Conservation (phyloP, 2,888 invertebrate species). For the Teleiodes luculella region DNA sequence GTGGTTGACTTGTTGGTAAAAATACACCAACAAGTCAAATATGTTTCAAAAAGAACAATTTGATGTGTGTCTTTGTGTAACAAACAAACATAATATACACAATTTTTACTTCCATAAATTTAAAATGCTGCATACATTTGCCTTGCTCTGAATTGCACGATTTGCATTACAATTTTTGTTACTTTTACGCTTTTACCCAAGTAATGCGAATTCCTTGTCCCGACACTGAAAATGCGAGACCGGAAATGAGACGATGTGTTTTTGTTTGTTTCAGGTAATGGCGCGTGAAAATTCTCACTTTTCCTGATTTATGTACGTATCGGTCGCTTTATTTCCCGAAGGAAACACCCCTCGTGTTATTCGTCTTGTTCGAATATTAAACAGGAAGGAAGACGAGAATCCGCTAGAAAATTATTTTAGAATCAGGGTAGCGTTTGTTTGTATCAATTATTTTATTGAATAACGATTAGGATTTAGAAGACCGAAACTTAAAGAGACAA, state of each 20-base stretch:
- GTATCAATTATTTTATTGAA: too few species aligned
- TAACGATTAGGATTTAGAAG: too few species aligned
- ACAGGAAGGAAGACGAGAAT: background rate
- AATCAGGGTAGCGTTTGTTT: too few species aligned
- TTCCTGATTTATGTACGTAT: slow-evolving; percentile 53
- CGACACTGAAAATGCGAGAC: background rate
- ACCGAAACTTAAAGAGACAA: too few species aligned
- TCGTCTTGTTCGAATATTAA: background rate
- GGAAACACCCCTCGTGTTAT: slow-evolving; percentile 24
- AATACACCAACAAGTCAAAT: too few species aligned
- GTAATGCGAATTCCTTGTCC: background rate
- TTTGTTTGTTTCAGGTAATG: slow-evolving; percentile 69
- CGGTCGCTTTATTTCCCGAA: slow-evolving; percentile 48
- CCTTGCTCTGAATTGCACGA: background rate
- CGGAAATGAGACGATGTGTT: slow-evolving; percentile 31
- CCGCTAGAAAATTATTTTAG: too few species aligned
- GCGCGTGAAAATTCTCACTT: slow-evolving; percentile 48
- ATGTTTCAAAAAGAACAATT: too few species aligned
- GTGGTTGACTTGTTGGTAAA: too few species aligned
- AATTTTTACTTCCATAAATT: background rate
- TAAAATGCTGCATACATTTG: background rate
- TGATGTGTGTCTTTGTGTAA: too few species aligned
- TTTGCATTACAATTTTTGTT: background rate
- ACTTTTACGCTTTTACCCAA: background rate
- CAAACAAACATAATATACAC: background rate